Evolutionary conservation across 1,140 invertebrate genomes (phyloP).

Genomic region (Leptopilina clavipes): DNA sequence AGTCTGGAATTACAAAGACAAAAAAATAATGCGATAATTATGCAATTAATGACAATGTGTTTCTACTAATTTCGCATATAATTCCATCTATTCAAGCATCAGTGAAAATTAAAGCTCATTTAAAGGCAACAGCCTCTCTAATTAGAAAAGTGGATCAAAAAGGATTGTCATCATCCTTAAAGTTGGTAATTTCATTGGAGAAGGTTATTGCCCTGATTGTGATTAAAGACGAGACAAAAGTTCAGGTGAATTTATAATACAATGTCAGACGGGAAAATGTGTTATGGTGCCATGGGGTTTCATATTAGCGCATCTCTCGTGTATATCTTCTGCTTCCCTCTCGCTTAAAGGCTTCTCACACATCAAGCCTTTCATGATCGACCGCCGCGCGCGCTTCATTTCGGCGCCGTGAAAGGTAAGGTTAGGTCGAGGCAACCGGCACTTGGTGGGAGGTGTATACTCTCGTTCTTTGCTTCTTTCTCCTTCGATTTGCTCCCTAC

Average conservation of each 20-base stretch:
- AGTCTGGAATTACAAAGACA: too few relatives aligned
- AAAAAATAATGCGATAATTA: too few relatives aligned
- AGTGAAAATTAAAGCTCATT: too few relatives aligned
- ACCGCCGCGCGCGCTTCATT: constrained; percentile 46
- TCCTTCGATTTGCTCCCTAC: constrained; percentile 45
- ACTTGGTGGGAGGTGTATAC: constrained; percentile 10
- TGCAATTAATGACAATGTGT: too few relatives aligned
- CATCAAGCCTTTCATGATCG: constrained; percentile 46
- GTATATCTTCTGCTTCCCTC: constrained; percentile 40
- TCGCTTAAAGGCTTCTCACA: constrained; percentile 40
- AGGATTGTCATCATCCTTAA: neutral
- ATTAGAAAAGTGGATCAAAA: neutral
- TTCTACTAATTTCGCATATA: too few relatives aligned
- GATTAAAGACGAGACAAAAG: neutral
- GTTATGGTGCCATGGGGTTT: constrained; percentile 53
- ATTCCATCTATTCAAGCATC: too few relatives aligned
- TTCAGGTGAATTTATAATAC: constrained; percentile 15
- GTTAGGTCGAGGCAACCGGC: constrained; percentile 48
- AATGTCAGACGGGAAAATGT: constrained; percentile 54
- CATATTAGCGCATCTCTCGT: constrained; percentile 43
- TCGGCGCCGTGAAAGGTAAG: constrained; percentile 48
- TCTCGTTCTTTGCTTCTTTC: constrained; percentile 37
- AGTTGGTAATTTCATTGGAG: neutral
- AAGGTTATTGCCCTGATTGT: neutral
- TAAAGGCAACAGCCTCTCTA: neutral